Evolutionary conservation across 2,888 invertebrate species (phyloP).

Genomic region (Capitulum mitella): DNA sequence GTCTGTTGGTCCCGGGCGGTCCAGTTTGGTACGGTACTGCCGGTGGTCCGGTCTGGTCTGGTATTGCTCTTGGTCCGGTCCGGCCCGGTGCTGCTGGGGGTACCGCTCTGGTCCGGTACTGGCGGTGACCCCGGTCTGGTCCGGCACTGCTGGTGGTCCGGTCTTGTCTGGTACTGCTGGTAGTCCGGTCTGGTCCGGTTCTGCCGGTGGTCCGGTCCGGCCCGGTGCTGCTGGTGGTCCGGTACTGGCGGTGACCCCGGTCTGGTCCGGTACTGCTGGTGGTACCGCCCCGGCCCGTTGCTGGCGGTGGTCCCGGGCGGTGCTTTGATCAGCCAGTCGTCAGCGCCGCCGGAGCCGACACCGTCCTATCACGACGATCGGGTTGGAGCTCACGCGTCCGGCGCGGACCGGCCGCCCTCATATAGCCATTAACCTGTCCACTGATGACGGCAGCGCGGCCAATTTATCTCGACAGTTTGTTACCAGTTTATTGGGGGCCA

Average conservation of each 20-base stretch:
- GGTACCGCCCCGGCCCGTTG: not conserved
- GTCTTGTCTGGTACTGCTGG: too few species aligned
- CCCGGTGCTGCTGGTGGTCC: not conserved
- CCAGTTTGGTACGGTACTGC: too few species aligned
- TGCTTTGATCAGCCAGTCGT: too few species aligned
- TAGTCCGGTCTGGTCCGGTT: too few species aligned
- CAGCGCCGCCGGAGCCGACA: too few species aligned
- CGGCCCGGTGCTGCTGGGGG: not conserved
- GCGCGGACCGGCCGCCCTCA: too few species aligned
- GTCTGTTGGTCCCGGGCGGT: too few species aligned
- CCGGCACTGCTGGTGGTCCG: not conserved
- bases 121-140: not conserved
- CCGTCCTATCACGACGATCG: too few species aligned
- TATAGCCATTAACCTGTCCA: not conserved
- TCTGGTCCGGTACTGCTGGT: not conserved
- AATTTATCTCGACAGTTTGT: not conserved
- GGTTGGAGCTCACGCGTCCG: too few species aligned
- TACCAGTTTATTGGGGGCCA: not conserved
- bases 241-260: not conserved
- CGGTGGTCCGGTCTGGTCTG: too few species aligned
- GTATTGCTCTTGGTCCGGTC: not conserved
- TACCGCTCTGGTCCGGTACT: too few species aligned
- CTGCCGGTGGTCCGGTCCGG: not conserved
- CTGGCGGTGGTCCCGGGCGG: not conserved
- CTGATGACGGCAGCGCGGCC: not conserved